Percentiles rank a stretch among this genome's conserved stretches.
Evolutionary conservation across 2,113 vertebrate genomes (phyloP).

Genomic region (Motacilla tschutschensis): DNA sequence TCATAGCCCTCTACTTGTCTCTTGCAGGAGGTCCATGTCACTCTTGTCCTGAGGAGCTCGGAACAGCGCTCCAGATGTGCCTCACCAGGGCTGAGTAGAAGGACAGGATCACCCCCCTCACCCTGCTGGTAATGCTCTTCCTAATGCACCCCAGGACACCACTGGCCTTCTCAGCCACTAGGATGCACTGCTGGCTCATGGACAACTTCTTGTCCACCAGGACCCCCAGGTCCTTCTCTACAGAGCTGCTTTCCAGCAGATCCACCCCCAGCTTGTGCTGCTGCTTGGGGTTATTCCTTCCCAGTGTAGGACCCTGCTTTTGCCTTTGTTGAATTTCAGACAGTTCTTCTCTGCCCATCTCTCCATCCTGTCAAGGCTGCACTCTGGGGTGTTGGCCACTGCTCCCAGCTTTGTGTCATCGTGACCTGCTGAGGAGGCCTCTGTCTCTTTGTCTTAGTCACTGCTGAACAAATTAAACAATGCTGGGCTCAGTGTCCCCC

Average conservation of each 20-base stretch:
- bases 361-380: not conserved
- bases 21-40: rapidly evolving
- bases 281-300: rapidly evolving
- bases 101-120: rapidly evolving
- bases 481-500: too few relatives aligned
- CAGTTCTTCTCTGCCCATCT: not conserved
- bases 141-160: too few relatives aligned
- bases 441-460: not conserved
- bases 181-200: not conserved
- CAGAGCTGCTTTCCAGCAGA: not conserved
- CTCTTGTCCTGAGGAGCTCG: not conserved
- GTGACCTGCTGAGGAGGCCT: not conserved
- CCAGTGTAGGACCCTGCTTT: not conserved
- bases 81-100: not conserved
- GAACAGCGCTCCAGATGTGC: not conserved
- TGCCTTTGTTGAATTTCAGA: not conserved
- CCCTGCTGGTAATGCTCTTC: rapidly evolving
- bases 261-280: not conserved
- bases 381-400: not conserved
- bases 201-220: not conserved
- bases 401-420: not conserved
- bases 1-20: not conserved
- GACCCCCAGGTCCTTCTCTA: not conserved
- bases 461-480: not conserved
- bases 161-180: not conserved